Evolutionary conservation across 2,797 vertebrate species (phyloP).

Genomic region (Decapterus maruadsi): DNA sequence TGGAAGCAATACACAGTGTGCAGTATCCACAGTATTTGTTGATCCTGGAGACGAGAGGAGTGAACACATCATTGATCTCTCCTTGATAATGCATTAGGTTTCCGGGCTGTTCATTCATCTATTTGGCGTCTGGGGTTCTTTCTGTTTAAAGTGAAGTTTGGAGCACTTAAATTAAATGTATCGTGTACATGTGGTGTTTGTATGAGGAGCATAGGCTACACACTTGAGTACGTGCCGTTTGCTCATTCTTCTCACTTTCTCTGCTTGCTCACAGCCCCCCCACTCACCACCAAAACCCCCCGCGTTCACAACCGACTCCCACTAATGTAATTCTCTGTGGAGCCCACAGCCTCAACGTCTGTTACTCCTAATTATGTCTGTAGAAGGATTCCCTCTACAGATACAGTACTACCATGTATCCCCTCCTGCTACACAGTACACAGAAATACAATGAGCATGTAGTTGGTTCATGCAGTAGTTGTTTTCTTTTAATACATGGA

Average conservation of each 20-base stretch:
- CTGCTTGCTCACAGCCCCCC: not conserved
- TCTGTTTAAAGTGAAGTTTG: slow-evolving; percentile 2
- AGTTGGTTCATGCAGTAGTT: slow-evolving; percentile 10
- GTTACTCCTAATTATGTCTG: slow-evolving; percentile 41
- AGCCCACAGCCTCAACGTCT: slow-evolving; percentile 30
- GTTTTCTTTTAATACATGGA: slow-evolving; percentile 33
- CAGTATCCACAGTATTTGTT: slow-evolving; percentile 9
- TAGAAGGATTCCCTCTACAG: slow-evolving; percentile 30
- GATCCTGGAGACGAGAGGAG: slow-evolving; percentile 17
- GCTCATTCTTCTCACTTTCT: slow-evolving; percentile 29
- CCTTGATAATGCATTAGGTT: slow-evolving; percentile 36
- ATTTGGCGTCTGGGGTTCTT: slow-evolving; percentile 33
- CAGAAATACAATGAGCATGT: slow-evolving; percentile 18
- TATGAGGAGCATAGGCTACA: slow-evolving; percentile 3
- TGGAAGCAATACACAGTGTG: not conserved
- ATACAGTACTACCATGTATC: not conserved
- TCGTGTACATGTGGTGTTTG: not conserved
- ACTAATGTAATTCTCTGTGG: slow-evolving; percentile 45
- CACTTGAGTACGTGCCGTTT: slow-evolving; percentile 2
- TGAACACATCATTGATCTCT: slow-evolving; percentile 21
- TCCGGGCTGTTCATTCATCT: slow-evolving; percentile 47
- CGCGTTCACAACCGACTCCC: slow-evolving; percentile 33
- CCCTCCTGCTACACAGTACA: slow-evolving; percentile 18
- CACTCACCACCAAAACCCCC: not conserved
- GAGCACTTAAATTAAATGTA: slow-evolving; percentile 26